Base-by-base conservation (phyloP, 2,888 invertebrate genomes). In the Dendrolimus pini region DNA sequence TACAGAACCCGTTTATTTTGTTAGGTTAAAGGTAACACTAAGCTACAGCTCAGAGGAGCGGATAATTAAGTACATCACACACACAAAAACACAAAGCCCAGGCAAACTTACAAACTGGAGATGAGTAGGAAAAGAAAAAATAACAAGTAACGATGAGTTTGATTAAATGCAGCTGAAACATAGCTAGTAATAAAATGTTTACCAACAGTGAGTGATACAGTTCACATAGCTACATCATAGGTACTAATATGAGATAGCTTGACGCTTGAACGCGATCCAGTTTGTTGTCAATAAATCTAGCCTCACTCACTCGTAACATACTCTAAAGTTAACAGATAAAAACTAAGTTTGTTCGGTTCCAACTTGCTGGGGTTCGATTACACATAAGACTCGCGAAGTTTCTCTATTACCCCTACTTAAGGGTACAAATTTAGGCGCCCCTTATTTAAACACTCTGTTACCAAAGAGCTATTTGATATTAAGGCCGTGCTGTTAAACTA, bases 311-410 rank as follows among this genome's bases (percentile, higher is more conserved):
- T 75, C 71, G 72, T 72, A 71, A 78, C 75, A 73, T 71, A 77
- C 74, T 75, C 70, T 69, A 72, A 81, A 83, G 78, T 81, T 83
- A 74, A 74, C 77, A 76, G 81, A 84, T 84, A 84, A 83, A 84
- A 85, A 85, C 80, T 83, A 73, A 80, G 77, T 82, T 82, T 73
- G 75, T 74, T 74, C 74, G 66, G 69, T 67, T 68, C 71, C 72
- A 66, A 73, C 71, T 68, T 66, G 30, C 30, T 30, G 30, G 70
- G 78, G 72, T 80, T 80, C 81, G 80, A 83, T 83, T 84, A 85
- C 81, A 85, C 80, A 74, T 75, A 82, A 82, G 76, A 74, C 75
- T 73, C 68, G 69, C 72, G 68, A 82, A 80, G 74, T 83, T 81
- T 74, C 71, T 68, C 78, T 78, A 79, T 82, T 78, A 78, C 78